Evolutionary conservation across 2,888 invertebrate genomes (phyloP).

Genomic region (Eupithecia inturbata): DNA sequence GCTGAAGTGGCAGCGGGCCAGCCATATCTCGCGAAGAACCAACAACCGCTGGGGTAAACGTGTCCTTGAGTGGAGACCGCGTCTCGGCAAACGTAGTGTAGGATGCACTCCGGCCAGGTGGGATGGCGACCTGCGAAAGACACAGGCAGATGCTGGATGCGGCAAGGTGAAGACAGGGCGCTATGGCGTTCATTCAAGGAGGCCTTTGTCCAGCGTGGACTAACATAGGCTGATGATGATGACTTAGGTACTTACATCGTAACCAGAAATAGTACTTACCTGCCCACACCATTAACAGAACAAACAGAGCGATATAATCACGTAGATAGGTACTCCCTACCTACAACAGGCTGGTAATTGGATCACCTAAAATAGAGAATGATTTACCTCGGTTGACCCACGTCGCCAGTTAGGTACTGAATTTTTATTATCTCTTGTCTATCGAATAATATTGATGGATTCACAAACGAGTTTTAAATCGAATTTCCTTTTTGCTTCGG

Average conservation of each 20-base stretch:
- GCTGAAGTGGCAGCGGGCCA: too few species aligned
- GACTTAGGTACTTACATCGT: neutral
- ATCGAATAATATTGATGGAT: slow-evolving; percentile 56
- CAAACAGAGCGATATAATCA: slow-evolving; percentile 52
- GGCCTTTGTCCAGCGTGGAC: too few species aligned
- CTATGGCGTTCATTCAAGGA: too few species aligned
- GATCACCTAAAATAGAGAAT: slow-evolving; percentile 48
- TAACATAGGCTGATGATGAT: too few species aligned
- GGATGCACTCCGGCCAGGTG: too few species aligned
- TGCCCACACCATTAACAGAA: slow-evolving; percentile 39
- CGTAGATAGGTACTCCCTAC: slow-evolving; percentile 28
- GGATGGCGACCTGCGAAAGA: too few species aligned
- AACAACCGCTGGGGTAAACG: too few species aligned
- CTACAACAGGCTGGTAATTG: slow-evolving; percentile 53
- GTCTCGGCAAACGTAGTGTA: too few species aligned
- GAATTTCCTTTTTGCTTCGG: slow-evolving; percentile 45
- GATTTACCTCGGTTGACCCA: slow-evolving; percentile 46
- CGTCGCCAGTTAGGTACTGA: slow-evolving; percentile 40
- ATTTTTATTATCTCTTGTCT: slow-evolving; percentile 51
- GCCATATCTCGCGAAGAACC: too few species aligned
- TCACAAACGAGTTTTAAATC: slow-evolving; percentile 53
- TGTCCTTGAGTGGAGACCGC: too few species aligned
- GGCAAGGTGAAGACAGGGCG: too few species aligned
- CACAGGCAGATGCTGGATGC: too few species aligned
- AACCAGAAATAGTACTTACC: slow-evolving; percentile 23